These are phyloP conservation scores for Dinomys branickii DNA, from an alignment of 2,113 vertebrate genomes.

Conservation along the genomic window DNA sequence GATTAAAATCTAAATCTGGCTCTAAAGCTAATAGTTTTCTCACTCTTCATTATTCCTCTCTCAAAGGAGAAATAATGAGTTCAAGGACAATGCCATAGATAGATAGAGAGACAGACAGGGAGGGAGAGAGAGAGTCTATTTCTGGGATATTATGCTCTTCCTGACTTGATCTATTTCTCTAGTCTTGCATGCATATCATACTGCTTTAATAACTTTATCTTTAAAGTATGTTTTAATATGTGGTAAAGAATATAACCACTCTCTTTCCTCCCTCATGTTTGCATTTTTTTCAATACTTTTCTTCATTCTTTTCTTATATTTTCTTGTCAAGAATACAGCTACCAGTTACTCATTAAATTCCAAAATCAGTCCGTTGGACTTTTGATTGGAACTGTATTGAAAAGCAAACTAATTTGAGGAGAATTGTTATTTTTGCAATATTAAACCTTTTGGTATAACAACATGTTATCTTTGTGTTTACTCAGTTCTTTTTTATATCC, in stretches of 20 bases:
- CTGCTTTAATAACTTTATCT: slow-evolving; percentile 30
- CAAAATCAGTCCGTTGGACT: neutral
- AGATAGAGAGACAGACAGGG: too few relatives aligned
- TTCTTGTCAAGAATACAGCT: slow-evolving; percentile 24
- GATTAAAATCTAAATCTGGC: neutral
- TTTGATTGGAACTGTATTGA: slow-evolving; percentile 2
- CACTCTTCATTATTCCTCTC: neutral
- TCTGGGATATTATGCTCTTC: neutral
- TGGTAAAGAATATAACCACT: neutral
- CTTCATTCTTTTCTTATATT: neutral
- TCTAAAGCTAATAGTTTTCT: neutral
- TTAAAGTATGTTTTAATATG: neutral
- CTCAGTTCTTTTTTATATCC: slow-evolving; percentile 16
- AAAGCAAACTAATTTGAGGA: slow-evolving; percentile 38
- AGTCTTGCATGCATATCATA: neutral
- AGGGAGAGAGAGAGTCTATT: neutral
- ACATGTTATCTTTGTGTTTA: slow-evolving; percentile 4
- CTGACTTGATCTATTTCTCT: neutral
- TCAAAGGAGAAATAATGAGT: neutral
- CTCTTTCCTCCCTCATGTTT: neutral
- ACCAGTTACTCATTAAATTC: slow-evolving; percentile 43
- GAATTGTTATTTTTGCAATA: slow-evolving; percentile 7
- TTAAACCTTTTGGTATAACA: slow-evolving; percentile 2
- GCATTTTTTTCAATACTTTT: neutral
- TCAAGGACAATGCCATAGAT: neutral